Evolutionary conservation across 2,888 invertebrate species (phyloP).

Genomic region (Dyspetes luteomarginatus): DNA sequence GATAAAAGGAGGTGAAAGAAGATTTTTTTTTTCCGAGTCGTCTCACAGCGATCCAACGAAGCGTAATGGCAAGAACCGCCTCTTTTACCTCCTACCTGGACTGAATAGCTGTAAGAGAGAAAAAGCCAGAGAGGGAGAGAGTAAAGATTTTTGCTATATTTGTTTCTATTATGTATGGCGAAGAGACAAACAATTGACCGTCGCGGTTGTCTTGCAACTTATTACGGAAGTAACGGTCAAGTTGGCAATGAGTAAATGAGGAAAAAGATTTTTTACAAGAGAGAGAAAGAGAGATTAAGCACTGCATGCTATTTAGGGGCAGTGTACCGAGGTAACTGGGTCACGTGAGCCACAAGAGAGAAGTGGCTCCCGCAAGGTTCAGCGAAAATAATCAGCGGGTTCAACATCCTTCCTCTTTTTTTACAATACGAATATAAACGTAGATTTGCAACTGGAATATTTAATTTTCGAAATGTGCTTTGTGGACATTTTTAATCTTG

Average conservation of each 20-base stretch:
- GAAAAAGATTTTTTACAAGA: constrained; percentile 32
- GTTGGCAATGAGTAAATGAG: constrained; percentile 14
- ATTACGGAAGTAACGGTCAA: constrained; percentile 65
- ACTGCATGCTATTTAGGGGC: constrained; percentile 51
- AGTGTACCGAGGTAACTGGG: constrained; percentile 58
- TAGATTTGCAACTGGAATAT: not conserved
- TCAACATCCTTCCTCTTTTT: constrained; percentile 14
- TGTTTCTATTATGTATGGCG: constrained; percentile 22
- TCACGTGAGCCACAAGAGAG: constrained; percentile 35
- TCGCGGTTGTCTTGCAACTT: constrained; percentile 48
- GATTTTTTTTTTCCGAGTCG: constrained; percentile 58
- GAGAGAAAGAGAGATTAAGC: constrained; percentile 23
- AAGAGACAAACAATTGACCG: constrained; percentile 40
- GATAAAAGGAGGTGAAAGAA: constrained; percentile 18
- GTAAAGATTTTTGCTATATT: constrained; percentile 17
- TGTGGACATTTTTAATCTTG: not conserved
- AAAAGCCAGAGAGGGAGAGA: constrained; percentile 3
- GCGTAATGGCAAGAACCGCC: constrained; percentile 59
- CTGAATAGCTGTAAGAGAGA: constrained; percentile 1
- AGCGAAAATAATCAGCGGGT: constrained; percentile 31
- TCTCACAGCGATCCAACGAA: constrained; percentile 56
- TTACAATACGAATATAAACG: not conserved
- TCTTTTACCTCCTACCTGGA: constrained; percentile 41
- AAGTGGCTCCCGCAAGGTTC: constrained; percentile 8
- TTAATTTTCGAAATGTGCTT: not conserved